Evolutionary conservation across 2,113 vertebrate genomes (phyloP).

Genomic region (Gyps fulvus): DNA sequence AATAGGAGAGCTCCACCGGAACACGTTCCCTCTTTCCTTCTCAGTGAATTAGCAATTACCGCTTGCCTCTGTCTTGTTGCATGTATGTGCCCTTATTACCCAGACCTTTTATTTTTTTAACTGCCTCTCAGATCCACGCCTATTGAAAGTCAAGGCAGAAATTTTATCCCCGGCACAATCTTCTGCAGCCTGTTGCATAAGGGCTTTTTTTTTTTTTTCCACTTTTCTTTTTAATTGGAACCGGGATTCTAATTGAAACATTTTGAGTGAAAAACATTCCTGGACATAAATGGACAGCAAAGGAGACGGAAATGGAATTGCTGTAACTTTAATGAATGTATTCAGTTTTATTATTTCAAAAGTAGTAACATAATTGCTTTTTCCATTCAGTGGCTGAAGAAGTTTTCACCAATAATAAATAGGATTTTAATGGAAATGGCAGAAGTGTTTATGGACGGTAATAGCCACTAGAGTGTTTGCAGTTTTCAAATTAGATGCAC

Average conservation of each 20-base stretch:
- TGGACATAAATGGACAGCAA: slow-evolving; percentile 22
- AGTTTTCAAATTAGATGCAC: slow-evolving; percentile 51
- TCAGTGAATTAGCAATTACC: neutral
- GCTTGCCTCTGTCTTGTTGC: neutral
- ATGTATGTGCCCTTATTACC: neutral
- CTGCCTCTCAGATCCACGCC: neutral
- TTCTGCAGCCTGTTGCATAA: neutral
- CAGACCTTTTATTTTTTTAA: neutral
- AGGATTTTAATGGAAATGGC: slow-evolving; percentile 60
- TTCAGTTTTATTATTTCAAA: slow-evolving; percentile 67
- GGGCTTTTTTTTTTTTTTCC: neutral
- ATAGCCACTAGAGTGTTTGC: slow-evolving; percentile 53
- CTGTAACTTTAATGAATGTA: slow-evolving; percentile 57
- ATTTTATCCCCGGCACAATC: neutral
- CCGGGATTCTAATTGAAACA: slow-evolving; percentile 32
- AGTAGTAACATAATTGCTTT: slow-evolving; percentile 62
- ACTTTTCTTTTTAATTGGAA: slow-evolving; percentile 28
- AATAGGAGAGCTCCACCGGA: neutral
- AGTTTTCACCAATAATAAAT: slow-evolving; percentile 60
- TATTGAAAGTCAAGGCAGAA: neutral
- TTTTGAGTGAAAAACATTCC: slow-evolving; percentile 43
- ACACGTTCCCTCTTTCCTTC: neutral
- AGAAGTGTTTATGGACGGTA: slow-evolving; percentile 44
- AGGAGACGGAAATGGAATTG: slow-evolving; percentile 34
- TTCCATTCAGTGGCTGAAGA: slow-evolving; percentile 52